phyloP scores from a whole-genome alignment of 2,888 invertebrate genomes.

The Ornithoptera priamus region DNA sequence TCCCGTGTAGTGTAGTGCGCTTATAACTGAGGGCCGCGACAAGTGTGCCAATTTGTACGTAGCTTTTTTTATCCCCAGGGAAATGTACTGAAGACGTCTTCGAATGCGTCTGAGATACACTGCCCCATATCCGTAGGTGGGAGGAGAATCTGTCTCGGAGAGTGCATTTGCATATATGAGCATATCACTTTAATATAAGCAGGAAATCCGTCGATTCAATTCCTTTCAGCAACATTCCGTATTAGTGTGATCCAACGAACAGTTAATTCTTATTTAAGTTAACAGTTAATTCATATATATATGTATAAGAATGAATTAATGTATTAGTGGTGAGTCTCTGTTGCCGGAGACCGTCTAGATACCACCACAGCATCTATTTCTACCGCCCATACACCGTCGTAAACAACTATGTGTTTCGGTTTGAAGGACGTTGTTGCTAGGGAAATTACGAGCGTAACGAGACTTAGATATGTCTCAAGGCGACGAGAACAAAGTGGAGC shows the following conservation, averaged over 20 bases:
- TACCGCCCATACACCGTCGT: too few relatives aligned
- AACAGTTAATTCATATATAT: too few relatives aligned
- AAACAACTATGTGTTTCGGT: too few relatives aligned
- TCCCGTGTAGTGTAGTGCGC: slow-evolving; percentile 25
- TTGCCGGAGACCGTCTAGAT: too few relatives aligned
- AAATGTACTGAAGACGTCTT: slow-evolving; percentile 11
- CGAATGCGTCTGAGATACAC: slow-evolving; percentile 12
- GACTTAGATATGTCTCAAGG: too few relatives aligned
- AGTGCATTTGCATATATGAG: background rate
- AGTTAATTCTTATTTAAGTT: too few relatives aligned
- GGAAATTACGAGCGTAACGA: too few relatives aligned
- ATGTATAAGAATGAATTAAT: too few relatives aligned
- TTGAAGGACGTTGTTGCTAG: too few relatives aligned
- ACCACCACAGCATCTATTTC: too few relatives aligned
- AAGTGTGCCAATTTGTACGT: slow-evolving; percentile 29
- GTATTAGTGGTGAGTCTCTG: too few relatives aligned
- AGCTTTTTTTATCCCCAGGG: slow-evolving; percentile 21
- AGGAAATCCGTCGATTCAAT: background rate
- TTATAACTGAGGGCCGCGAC: slow-evolving; percentile 13
- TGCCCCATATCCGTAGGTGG: background rate
- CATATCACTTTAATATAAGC: background rate
- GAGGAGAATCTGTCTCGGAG: background rate
- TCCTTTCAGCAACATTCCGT: background rate
- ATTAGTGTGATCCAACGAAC: background rate
- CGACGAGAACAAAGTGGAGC: too few relatives aligned